These are phyloP conservation scores for Steromphala cineraria DNA, from an alignment of 2,888 invertebrate species.

Conservation along the genomic window DNA sequence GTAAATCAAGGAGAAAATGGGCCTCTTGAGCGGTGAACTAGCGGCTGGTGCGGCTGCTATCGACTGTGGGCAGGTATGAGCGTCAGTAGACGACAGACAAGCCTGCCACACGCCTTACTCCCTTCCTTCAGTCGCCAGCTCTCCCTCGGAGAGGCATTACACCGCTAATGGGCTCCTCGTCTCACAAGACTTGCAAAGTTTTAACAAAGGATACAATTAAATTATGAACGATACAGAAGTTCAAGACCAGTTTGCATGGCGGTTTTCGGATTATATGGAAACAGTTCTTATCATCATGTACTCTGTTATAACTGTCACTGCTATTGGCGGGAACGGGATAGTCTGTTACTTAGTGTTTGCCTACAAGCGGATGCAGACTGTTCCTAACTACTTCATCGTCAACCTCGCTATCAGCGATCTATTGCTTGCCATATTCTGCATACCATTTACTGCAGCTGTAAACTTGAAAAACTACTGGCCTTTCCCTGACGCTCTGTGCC, in stretches of 20 bases:
- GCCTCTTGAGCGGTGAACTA: too few relatives aligned
- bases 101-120: too few relatives aligned
- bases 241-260: conserved; percentile 22
- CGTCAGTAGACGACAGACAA: too few relatives aligned
- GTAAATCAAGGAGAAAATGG: too few relatives aligned
- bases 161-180: too few relatives aligned
- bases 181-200: too few relatives aligned
- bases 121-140: too few relatives aligned
- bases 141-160: too few relatives aligned
- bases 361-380: conserved; percentile 67
- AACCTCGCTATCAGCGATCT: conserved; percentile 56
- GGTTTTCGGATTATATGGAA: conserved; percentile 52
- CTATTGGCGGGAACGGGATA: conserved; percentile 68
- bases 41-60: too few relatives aligned
- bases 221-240: neutral
- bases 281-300: conserved; percentile 71
- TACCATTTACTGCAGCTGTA: conserved; percentile 81
- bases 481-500: conserved; percentile 87
- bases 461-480: conserved; percentile 89
- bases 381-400: conserved; percentile 57
- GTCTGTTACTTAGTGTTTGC: conserved; percentile 55
- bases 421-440: conserved; percentile 73
- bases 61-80: too few relatives aligned
- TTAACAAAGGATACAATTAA: neutral
- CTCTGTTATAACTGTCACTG: conserved; percentile 56